These are phyloP conservation scores for Pardalotus punctatus DNA, from an alignment of 2,113 vertebrate genomes.

Conservation along the genomic window DNA sequence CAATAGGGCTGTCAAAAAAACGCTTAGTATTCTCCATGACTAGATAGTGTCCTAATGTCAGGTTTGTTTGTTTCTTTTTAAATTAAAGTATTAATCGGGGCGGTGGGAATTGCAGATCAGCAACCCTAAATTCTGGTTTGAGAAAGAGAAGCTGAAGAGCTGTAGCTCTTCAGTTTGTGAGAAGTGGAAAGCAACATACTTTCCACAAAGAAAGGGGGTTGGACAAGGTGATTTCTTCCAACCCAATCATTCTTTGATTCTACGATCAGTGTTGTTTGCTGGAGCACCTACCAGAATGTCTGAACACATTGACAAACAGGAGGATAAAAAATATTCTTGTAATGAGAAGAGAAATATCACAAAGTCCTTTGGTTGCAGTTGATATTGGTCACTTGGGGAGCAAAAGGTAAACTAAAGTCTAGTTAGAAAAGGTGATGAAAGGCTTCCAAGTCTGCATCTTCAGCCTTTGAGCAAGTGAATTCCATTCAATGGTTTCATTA, in stretches of 20 bases:
- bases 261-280: not conserved
- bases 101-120: not conserved
- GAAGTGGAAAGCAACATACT: not conserved
- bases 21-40: not conserved
- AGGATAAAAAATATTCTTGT: not conserved
- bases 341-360: not conserved
- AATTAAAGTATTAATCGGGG: not conserved
- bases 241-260: not conserved
- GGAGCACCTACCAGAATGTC: not conserved
- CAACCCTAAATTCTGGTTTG: not conserved
- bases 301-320: not conserved
- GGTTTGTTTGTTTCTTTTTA: not conserved
- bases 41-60: not conserved
- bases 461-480: not conserved
- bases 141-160: not conserved
- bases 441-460: not conserved
- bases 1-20: not conserved
- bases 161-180: not conserved
- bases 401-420: not conserved
- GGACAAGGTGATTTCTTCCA: not conserved
- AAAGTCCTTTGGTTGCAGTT: not conserved
- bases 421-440: not conserved
- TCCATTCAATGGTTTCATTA: not conserved
- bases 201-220: not conserved
- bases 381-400: not conserved